A percentile compares a stretch with the other conserved stretches of the same genome.
These are phyloP conservation scores for Coreius guichenoti DNA, from an alignment of 2,797 vertebrate species.

Conservation along the genomic window DNA sequence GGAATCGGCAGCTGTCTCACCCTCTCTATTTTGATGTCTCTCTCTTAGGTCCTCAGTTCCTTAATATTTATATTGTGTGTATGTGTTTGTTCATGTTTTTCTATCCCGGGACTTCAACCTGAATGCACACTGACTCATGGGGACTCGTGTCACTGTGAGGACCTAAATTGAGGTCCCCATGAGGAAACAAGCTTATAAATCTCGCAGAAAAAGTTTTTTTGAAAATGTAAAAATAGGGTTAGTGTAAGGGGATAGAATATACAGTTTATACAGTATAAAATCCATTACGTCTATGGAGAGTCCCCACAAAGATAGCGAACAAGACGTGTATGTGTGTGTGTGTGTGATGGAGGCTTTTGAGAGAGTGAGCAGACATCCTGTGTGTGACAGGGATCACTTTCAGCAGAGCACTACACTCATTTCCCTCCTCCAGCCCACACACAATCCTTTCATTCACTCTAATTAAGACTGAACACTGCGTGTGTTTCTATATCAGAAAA, in stretches of 20 bases:
- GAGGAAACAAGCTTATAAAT: too few relatives aligned
- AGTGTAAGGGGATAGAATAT: too few relatives aligned
- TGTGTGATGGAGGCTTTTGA: constrained; percentile 35
- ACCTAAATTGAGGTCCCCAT: too few relatives aligned
- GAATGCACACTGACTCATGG: too few relatives aligned
- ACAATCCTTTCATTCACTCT: constrained; percentile 59
- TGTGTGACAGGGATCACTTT: constrained; percentile 64
- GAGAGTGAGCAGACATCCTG: constrained; percentile 64
- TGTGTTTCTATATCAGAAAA: constrained; percentile 16
- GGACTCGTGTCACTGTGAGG: too few relatives aligned
- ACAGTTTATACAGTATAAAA: too few relatives aligned
- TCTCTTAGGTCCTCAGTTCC: not conserved
- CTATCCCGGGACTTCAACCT: too few relatives aligned
- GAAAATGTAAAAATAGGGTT: too few relatives aligned
- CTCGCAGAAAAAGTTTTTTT: too few relatives aligned
- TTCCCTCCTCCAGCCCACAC: constrained; percentile 60
- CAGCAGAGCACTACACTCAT: constrained; percentile 54
- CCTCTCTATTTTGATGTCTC: constrained; percentile 25
- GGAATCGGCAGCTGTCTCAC: constrained; percentile 43
- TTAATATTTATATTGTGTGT: constrained; percentile 17
- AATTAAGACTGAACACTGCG: constrained; percentile 57
- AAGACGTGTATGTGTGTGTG: constrained; percentile 21
- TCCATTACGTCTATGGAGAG: too few relatives aligned
- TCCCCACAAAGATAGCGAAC: too few relatives aligned
- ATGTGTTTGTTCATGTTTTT: constrained; percentile 2